Evolutionary conservation across 1,140 invertebrate genomes (phyloP).

Genomic region (Prorops nasuta): DNA sequence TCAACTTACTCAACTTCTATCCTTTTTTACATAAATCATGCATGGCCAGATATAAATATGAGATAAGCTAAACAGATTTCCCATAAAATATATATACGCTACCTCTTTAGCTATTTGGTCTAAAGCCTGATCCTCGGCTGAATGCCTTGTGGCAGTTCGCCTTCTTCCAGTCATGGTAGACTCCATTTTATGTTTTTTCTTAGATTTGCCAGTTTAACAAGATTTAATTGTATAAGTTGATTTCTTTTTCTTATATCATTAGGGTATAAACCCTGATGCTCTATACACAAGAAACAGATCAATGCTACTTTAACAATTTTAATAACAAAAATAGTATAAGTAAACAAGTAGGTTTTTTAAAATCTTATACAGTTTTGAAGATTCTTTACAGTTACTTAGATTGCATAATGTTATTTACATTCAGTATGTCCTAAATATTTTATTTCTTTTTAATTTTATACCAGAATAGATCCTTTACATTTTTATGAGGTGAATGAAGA

Average conservation of each 20-base stretch:
- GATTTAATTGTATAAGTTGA: conserved; percentile 1
- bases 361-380: no score
- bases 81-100: no score
- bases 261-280: neutral
- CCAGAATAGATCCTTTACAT: no score
- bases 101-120: conserved; percentile 90
- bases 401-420: no score
- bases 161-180: conserved; percentile 68
- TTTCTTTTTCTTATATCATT: neutral
- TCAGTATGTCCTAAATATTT: no score
- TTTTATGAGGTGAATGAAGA: no score
- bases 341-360: conserved; percentile 8
- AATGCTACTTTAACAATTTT: neutral
- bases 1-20: no score
- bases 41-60: no score
- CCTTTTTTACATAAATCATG: no score
- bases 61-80: no score
- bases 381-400: no score
- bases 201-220: conserved; percentile 7
- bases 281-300: neutral
- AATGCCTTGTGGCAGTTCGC: conserved; percentile 69
- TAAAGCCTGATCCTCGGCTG: conserved; percentile 82
- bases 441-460: no score
- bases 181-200: conserved; percentile 55
- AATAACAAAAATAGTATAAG: neutral